These are phyloP conservation scores for Sturnira hondurensis DNA, from an alignment of 2,113 vertebrate species.

Conservation along the genomic window DNA sequence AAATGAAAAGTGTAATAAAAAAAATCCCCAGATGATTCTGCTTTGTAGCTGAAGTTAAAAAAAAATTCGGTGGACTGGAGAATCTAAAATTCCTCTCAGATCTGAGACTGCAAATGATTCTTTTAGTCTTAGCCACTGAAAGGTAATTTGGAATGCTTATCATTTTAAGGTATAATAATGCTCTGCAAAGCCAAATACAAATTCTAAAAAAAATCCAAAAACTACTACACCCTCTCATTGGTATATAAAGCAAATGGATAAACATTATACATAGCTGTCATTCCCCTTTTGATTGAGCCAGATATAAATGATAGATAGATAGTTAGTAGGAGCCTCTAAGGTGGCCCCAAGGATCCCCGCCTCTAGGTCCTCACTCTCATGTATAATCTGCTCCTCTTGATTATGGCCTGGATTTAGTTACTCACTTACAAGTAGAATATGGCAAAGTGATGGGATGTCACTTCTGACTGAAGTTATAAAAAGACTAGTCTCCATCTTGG, in stretches of 20 bases:
- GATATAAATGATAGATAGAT: background rate
- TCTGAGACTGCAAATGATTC: background rate
- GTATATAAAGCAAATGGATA: background rate
- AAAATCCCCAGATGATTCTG: too few species aligned
- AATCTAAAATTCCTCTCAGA: conserved; percentile 23
- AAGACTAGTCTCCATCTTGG: background rate
- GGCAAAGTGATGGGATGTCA: background rate
- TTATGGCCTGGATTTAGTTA: background rate
- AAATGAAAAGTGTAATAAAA: too few species aligned
- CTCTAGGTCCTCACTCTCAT: background rate
- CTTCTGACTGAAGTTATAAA: background rate
- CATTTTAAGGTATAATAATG: background rate
- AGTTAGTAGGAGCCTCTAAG: background rate
- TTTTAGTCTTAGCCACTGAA: background rate
- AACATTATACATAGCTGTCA: background rate
- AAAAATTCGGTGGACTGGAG: background rate
- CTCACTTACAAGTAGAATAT: background rate
- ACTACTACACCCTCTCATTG: background rate
- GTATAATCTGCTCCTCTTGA: background rate
- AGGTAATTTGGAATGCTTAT: background rate
- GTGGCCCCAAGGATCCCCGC: background rate
- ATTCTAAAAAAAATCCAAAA: background rate
- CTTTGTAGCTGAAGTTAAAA: background rate
- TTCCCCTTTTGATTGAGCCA: background rate
- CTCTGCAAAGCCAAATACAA: conserved; percentile 8